Evolutionary conservation across 30 jellyfish, hydroid and myxozoan genomes (phyloP).

Genomic region (Mastigias papua): DNA sequence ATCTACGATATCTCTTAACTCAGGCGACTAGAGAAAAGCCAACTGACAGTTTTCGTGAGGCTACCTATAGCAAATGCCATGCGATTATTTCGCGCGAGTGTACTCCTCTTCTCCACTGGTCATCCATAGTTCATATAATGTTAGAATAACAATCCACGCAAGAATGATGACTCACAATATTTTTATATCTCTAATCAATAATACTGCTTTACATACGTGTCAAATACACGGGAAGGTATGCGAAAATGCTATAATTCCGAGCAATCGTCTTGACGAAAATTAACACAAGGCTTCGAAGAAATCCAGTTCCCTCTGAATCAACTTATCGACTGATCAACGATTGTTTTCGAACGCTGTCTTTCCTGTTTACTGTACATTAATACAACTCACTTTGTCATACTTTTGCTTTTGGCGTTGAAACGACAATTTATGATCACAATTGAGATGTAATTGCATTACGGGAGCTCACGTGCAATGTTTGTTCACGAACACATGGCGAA

Average conservation of each 20-base stretch:
- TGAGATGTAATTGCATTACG: slow-evolving; percentile 24
- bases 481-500: slow-evolving; percentile 7
- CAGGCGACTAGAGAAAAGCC: neutral
- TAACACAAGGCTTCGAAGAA: neutral
- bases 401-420: slow-evolving; percentile 2
- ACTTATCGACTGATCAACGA: neutral
- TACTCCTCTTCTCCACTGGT: too few relatives aligned
- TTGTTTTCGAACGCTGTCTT: neutral
- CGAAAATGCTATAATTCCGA: too few relatives aligned
- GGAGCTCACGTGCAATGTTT: slow-evolving; percentile 38
- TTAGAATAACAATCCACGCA: too few relatives aligned
- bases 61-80: too few relatives aligned
- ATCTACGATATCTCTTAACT: neutral
- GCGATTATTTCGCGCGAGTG: too few relatives aligned
- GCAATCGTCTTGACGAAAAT: neutral
- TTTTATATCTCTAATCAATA: too few relatives aligned
- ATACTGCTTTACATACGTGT: too few relatives aligned
- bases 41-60: too few relatives aligned
- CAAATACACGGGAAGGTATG: too few relatives aligned
- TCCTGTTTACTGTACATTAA: neutral
- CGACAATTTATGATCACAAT: slow-evolving; percentile 31
- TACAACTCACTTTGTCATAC: neutral
- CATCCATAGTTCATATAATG: too few relatives aligned
- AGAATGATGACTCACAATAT: too few relatives aligned
- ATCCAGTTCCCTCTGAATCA: neutral